These are phyloP conservation scores for Alentia gelatinosa DNA, from an alignment of 2,888 invertebrate genomes.

Conservation along the genomic window DNA sequence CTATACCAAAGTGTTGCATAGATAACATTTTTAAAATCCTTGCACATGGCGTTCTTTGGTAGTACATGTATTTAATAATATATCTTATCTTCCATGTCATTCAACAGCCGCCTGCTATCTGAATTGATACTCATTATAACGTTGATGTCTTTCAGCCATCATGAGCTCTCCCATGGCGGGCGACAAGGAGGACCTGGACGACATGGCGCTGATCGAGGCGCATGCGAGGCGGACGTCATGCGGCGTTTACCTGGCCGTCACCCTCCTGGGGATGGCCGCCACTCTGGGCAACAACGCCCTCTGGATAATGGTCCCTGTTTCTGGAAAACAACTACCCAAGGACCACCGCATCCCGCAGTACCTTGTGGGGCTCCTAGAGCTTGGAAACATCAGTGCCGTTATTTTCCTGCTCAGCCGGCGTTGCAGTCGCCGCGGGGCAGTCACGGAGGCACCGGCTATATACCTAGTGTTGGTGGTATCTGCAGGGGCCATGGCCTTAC, in stretches of 20 bases:
- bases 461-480: constrained; percentile 57
- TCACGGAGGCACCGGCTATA: constrained; percentile 61
- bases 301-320: constrained; percentile 62
- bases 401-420: constrained; percentile 57
- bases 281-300: constrained; percentile 57
- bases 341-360: constrained; percentile 55
- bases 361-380: constrained; percentile 58
- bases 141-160: constrained; percentile 32
- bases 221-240: constrained; percentile 34
- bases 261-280: constrained; percentile 43
- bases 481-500: constrained; percentile 45
- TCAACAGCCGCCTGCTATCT: too few species aligned
- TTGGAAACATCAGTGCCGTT: constrained; percentile 56
- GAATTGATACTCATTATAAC: not conserved
- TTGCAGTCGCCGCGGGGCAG: constrained; percentile 9
- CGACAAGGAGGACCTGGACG: constrained; percentile 48
- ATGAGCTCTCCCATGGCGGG: constrained; percentile 29
- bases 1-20: too few species aligned
- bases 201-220: constrained; percentile 26
- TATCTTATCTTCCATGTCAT: too few species aligned
- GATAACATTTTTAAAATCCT: too few species aligned
- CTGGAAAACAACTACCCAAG: constrained; percentile 57
- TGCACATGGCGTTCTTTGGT: too few species aligned
- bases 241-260: constrained; percentile 33
- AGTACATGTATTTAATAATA: too few species aligned